A percentile compares a stretch with the other conserved stretches of the same genome.
Conservation (phyloP, 2,113 vertebrate genomes). For the Porphyrio hochstetteri region DNA sequence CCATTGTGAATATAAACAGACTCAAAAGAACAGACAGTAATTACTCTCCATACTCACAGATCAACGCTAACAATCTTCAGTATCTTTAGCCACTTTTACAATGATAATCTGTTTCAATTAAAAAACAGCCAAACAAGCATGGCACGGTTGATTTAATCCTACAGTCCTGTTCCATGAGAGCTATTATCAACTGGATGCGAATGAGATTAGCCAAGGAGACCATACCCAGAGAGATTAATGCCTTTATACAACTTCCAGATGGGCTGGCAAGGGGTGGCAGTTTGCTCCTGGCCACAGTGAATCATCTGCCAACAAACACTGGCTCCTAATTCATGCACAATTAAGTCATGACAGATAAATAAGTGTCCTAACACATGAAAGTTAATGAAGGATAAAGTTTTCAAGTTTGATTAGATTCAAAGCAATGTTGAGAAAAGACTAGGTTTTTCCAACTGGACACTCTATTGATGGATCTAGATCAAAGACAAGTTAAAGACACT, state of each 20-base stretch:
- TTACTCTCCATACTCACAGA: neutral
- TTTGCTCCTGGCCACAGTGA: neutral
- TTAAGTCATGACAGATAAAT: neutral
- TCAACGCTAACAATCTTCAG: neutral
- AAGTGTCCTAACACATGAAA: neutral
- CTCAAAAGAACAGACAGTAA: neutral
- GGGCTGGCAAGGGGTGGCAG: neutral
- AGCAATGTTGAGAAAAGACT: neutral
- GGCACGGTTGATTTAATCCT: neutral
- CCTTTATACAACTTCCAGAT: neutral
- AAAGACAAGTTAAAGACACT: neutral
- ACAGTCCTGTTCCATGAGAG: neutral
- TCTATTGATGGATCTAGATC: neutral
- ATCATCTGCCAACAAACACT: neutral
- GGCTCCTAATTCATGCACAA: neutral
- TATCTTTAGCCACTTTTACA: neutral
- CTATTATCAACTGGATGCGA: neutral
- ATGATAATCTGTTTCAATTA: neutral
- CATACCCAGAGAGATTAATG: neutral
- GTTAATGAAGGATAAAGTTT: neutral
- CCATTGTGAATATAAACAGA: neutral
- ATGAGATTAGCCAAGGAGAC: neutral
- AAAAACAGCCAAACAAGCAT: neutral
- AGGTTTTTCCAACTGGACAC: neutral
- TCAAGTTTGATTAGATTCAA: neutral